These are phyloP conservation scores for Andrena minutula DNA, from an alignment of 2,888 invertebrate genomes.

Conservation along the genomic window DNA sequence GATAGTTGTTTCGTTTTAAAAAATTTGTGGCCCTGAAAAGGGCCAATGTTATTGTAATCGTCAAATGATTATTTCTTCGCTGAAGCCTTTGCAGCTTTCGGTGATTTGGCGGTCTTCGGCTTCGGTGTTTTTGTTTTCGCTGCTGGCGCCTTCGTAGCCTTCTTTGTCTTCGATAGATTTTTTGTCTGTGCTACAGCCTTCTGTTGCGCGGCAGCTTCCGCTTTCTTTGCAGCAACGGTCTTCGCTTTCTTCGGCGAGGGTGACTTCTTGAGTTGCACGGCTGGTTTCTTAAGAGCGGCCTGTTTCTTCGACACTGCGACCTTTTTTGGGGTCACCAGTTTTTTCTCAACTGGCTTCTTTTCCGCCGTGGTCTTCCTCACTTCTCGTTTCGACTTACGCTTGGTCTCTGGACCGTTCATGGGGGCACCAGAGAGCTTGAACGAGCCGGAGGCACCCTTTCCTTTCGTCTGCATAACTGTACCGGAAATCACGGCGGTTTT, in stretches of 20 bases:
- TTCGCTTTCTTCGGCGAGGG: slow-evolving; percentile 65
- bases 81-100: slow-evolving; percentile 65
- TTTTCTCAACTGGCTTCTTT: slow-evolving; percentile 59
- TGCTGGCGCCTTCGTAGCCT: slow-evolving; percentile 79
- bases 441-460: slow-evolving; percentile 86
- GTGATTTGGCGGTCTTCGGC: slow-evolving; percentile 77
- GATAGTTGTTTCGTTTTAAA: slow-evolving; percentile 1
- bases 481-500: slow-evolving; percentile 87
- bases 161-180: slow-evolving; percentile 80
- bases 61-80: slow-evolving; percentile 64
- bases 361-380: slow-evolving; percentile 25
- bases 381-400: slow-evolving; percentile 42
- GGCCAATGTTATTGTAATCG: slow-evolving; percentile 47
- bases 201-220: slow-evolving; percentile 47
- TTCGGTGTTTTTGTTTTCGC: slow-evolving; percentile 84
- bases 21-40: slow-evolving; percentile 62
- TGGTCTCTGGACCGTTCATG: slow-evolving; percentile 25
- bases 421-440: slow-evolving; percentile 83
- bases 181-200: slow-evolving; percentile 55
- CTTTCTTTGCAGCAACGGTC: slow-evolving; percentile 55
- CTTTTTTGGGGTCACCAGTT: slow-evolving; percentile 68
- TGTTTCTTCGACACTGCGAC: slow-evolving; percentile 59
- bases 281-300: slow-evolving; percentile 50
- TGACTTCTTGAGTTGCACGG: slow-evolving; percentile 13
- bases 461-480: slow-evolving; percentile 86